Evolutionary conservation across 2,888 invertebrate genomes (phyloP).

Genomic region (Notodromas monacha): DNA sequence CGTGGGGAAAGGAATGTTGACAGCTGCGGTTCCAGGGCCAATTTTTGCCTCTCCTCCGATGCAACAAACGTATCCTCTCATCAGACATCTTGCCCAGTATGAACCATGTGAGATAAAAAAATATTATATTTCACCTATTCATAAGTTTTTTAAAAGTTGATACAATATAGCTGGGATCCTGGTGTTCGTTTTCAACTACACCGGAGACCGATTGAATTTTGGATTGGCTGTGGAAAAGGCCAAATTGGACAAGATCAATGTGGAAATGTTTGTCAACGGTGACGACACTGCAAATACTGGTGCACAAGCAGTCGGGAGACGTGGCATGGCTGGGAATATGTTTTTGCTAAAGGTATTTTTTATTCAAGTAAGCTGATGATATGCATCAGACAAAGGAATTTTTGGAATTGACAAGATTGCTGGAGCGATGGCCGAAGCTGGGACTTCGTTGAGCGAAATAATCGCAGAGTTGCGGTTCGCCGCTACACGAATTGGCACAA

Average conservation of each 20-base stretch:
- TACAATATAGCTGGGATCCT: slow-evolving; percentile 23
- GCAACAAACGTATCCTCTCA: slow-evolving; percentile 27
- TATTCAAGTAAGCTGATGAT: slow-evolving; percentile 2
- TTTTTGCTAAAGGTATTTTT: slow-evolving; percentile 18
- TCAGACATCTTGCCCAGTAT: slow-evolving; percentile 24
- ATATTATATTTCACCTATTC: slow-evolving; percentile 12
- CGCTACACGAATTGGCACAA: slow-evolving; percentile 24
- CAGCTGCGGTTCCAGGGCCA: slow-evolving; percentile 35
- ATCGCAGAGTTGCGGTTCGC: slow-evolving; percentile 15
- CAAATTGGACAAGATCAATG: slow-evolving; percentile 9
- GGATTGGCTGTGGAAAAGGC: slow-evolving; percentile 35
- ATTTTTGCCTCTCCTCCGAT: slow-evolving; percentile 45
- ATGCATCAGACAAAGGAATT: too few relatives aligned
- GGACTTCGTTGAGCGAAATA: slow-evolving; percentile 25
- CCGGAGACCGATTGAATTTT: slow-evolving; percentile 43
- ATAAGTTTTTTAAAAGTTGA: slow-evolving; percentile 5
- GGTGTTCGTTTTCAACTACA: slow-evolving; percentile 37
- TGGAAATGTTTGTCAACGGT: slow-evolving; percentile 24
- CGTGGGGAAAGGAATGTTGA: slow-evolving; percentile 44
- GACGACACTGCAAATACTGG: slow-evolving; percentile 29
- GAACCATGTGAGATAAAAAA: slow-evolving; percentile 21
- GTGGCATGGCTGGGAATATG: slow-evolving; percentile 25
- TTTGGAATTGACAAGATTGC: too few relatives aligned
- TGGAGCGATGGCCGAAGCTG: slow-evolving; percentile 34
- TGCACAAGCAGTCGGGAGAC: slow-evolving; percentile 23